Evolutionary conservation across 1,140 invertebrate genomes (phyloP).

Genomic region (Panulirus ornatus): DNA sequence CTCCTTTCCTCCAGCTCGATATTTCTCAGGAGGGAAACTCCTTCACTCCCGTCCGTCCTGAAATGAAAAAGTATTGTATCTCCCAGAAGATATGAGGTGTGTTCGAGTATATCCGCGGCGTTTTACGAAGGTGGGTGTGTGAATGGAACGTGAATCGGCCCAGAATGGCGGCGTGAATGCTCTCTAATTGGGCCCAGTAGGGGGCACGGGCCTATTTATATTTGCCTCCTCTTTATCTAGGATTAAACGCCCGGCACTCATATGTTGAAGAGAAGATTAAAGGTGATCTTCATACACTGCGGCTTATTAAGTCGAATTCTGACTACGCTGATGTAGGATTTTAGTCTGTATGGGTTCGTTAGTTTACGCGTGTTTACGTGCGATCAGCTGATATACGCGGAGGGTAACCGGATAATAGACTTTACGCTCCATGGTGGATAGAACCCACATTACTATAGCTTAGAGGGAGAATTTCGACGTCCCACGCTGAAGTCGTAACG

Average conservation of each 20-base stretch:
- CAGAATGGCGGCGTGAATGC: conserved; percentile 23
- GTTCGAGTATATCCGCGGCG: conserved; percentile 7
- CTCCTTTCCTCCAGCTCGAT: background rate
- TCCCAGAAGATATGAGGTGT: background rate
- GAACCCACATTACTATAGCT: background rate
- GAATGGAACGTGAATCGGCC: conserved; percentile 19
- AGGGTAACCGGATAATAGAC: background rate
- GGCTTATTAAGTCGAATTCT: conserved; percentile 8
- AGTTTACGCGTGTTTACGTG: conserved; percentile 5
- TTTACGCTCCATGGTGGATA: background rate
- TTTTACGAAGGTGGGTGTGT: conserved; percentile 12
- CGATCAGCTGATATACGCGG: background rate
- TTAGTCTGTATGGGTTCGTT: background rate
- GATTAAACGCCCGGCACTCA: conserved; percentile 38
- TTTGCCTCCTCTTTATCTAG: conserved; percentile 46
- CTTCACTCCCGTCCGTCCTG: too few relatives aligned
- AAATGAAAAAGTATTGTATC: too few relatives aligned
- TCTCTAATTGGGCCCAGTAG: conserved; percentile 30
- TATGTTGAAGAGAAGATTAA: conserved; percentile 1
- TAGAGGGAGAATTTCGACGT: conserved; percentile 3
- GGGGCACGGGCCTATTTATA: conserved; percentile 46
- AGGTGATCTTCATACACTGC: conserved; percentile 1
- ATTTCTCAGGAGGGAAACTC: too few relatives aligned
- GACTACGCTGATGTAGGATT: background rate
- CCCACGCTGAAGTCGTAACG: background rate